A percentile compares a stretch with the other conserved stretches of the same genome.
phyloP scores from a whole-genome alignment of 2,797 vertebrate species.

The Falco concolor region DNA sequence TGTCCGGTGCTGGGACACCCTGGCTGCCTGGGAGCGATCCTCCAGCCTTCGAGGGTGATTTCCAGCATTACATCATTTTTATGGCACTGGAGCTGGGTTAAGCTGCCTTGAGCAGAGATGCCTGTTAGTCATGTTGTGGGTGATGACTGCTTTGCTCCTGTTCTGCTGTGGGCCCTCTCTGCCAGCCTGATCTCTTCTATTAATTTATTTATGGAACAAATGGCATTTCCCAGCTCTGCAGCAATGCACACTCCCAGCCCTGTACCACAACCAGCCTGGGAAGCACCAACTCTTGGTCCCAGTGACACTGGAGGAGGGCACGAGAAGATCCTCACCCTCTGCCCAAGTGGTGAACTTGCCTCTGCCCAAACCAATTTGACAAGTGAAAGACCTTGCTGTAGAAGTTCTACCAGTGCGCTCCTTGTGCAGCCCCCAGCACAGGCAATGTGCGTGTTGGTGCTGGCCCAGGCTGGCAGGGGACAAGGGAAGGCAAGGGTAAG shows the following conservation, averaged over 20 bases:
- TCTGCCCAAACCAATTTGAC: neutral
- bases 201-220: neutral
- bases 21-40: accelerated
- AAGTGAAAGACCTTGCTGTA: neutral
- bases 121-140: accelerated
- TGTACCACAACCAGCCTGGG: accelerated
- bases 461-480: accelerated
- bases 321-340: neutral
- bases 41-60: neutral
- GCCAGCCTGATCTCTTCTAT: neutral
- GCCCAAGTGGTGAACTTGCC: neutral
- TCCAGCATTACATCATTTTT: neutral
- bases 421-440: neutral
- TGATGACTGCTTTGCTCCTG: neutral
- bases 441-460: accelerated
- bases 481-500: neutral
- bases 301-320: accelerated
- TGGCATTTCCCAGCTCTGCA: neutral
- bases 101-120: neutral
- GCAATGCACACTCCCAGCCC: neutral
- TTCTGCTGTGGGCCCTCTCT: neutral
- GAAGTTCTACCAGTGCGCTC: neutral
- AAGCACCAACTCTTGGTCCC: neutral
- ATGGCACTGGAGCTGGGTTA: neutral
- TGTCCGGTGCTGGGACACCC: neutral